Conservation (phyloP, 2,888 invertebrate species). For the Drosophila tripunctata region DNA sequence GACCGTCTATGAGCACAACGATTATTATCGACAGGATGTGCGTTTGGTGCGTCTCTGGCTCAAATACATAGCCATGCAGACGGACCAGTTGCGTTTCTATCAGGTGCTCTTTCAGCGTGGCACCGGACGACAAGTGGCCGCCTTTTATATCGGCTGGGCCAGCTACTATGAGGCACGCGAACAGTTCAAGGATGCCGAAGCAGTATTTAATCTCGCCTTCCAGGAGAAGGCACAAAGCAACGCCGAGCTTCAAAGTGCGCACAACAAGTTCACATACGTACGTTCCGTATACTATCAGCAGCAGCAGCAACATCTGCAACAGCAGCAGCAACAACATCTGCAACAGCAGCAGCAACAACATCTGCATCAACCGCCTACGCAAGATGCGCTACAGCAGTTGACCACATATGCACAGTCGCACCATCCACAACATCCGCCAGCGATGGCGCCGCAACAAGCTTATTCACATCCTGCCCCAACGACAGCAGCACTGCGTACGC, state of each 20-base stretch:
- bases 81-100: slow-evolving; percentile 92
- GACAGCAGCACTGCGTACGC: slow-evolving; percentile 20
- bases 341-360: slow-evolving; percentile 41
- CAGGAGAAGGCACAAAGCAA: slow-evolving; percentile 91
- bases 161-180: slow-evolving; percentile 92
- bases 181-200: slow-evolving; percentile 93
- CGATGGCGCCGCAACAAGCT: slow-evolving; percentile 34
- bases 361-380: slow-evolving; percentile 29
- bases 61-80: slow-evolving; percentile 93
- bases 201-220: slow-evolving; percentile 92
- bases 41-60: slow-evolving; percentile 95
- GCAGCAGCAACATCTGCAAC: slow-evolving; percentile 50
- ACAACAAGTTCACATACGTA: slow-evolving; percentile 90
- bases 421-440: slow-evolving; percentile 48
- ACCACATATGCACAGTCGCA: slow-evolving; percentile 54
- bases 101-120: slow-evolving; percentile 92
- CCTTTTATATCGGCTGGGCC: slow-evolving; percentile 95
- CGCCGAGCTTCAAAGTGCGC: slow-evolving; percentile 90
- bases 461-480: slow-evolving; percentile 18
- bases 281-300: slow-evolving; percentile 78
- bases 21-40: slow-evolving; percentile 93
- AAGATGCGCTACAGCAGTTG: slow-evolving; percentile 66
- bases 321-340: slow-evolving; percentile 52
- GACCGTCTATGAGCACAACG: slow-evolving; percentile 91
- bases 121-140: slow-evolving; percentile 92